These are phyloP conservation scores for Orcinus orca DNA, from an alignment of 2,113 vertebrate genomes.

Conservation along the genomic window DNA sequence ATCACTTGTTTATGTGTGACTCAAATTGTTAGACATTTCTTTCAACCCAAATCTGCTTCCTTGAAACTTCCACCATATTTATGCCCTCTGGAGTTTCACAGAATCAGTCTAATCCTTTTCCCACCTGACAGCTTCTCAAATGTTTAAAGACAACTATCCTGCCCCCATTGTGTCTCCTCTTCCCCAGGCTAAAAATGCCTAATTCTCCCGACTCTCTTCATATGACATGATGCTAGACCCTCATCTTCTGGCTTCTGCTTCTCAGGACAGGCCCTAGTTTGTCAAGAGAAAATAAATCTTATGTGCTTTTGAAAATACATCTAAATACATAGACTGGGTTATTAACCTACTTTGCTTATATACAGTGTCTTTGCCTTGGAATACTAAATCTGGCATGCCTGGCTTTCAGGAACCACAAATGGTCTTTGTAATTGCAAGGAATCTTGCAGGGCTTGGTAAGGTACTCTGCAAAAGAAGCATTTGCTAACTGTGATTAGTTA, in stretches of 20 bases:
- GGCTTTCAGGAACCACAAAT: background rate
- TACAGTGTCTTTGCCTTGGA: background rate
- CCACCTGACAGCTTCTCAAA: constrained; percentile 61
- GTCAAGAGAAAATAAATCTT: background rate
- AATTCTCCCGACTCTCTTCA: constrained; percentile 7
- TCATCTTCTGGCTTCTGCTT: background rate
- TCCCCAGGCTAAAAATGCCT: constrained; percentile 33
- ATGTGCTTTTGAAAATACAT: constrained; percentile 5
- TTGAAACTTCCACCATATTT: constrained; percentile 10
- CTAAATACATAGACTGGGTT: background rate
- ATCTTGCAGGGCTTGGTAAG: background rate
- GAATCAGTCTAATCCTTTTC: constrained; percentile 29
- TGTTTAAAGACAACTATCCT: constrained; percentile 41
- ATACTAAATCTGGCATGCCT: background rate
- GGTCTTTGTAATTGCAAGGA: background rate
- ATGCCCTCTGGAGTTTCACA: constrained; percentile 32
- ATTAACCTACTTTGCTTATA: background rate
- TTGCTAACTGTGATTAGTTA: background rate
- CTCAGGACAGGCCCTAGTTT: background rate
- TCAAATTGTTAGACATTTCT: constrained; percentile 50
- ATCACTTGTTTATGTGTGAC: constrained; percentile 14
- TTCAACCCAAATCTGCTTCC: constrained; percentile 35
- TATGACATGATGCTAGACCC: background rate
- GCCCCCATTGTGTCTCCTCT: background rate
- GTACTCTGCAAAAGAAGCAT: background rate